Evolutionary conservation across 2,797 vertebrate species (phyloP), one percentile per base, ranked within the genome.

Genomic region (Pangasius macronema): DNA sequence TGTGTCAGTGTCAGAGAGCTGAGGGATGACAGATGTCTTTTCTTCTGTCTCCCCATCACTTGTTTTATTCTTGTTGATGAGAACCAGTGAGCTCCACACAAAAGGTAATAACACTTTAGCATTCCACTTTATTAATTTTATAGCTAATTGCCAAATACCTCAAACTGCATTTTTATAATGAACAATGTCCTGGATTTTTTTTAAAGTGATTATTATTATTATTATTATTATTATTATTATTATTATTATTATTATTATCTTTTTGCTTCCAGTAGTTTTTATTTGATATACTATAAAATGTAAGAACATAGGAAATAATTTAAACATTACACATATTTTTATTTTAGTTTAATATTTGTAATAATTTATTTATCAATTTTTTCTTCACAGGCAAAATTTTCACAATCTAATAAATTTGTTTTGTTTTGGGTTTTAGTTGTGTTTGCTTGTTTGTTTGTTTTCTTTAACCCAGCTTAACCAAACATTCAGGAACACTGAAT

Each of bases 41-140:
- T 91, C 87, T 91, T 89, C 92, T 89, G 80, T 90, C 91, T 89
- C 87, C 89, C 91, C 87, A 57, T 90, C 91, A 92, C 88, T 89
- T 88, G 82, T 91, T 87, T 46, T 90, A 90, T 92, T 88, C 87
- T 84, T 87, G 86, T 84, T 86, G 86, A 90, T 42, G 57, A 84
- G 55, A 73, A 83, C 22, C 33, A 46, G 27, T 7, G 84, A 82
- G 87, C 89, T 85, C 27, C 16, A 61, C 27, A 24, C 90, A 51
- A 84, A 57, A 65, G 72, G 72, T 77, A 63, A 22, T 49, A 61
- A 27, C 9, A 49, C 16, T 49, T 67, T 49, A 49, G 39, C 16
- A 82, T 82, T 82, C 3, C 13, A 18, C n/a, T 61, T 67, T 51
- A 42, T 67, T 27, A 20, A 22, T 81, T 57, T 6, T 55, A 55